Percentiles rank a stretch among this genome's conserved stretches.
Evolutionary conservation across 2,797 vertebrate genomes (phyloP).

Genomic region (Fistularia commersonii): DNA sequence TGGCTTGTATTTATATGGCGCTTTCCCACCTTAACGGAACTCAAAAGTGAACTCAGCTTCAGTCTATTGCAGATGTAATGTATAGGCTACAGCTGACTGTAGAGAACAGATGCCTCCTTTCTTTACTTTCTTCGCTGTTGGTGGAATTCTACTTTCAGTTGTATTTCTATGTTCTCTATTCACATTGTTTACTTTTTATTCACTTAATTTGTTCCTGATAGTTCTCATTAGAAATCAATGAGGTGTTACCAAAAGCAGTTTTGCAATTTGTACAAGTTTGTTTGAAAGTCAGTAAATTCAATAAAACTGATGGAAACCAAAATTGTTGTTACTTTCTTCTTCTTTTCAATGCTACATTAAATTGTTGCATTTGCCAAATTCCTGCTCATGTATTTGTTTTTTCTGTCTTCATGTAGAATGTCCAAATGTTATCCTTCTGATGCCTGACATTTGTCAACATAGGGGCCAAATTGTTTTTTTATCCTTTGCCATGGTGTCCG

Average conservation of each 20-base stretch:
- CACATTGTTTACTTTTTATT: conserved; percentile 63
- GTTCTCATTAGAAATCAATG: conserved; percentile 49
- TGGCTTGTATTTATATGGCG: too few relatives aligned
- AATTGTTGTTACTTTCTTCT: background rate
- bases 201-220: conserved; percentile 72
- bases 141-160: conserved; percentile 44
- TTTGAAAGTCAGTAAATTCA: conserved; percentile 78
- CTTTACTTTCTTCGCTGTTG: conserved; percentile 28
- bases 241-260: conserved; percentile 76
- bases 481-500: too few relatives aligned
- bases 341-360: background rate
- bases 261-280: conserved; percentile 80
- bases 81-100: conserved; percentile 25
- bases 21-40: too few relatives aligned
- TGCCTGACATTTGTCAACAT: too few relatives aligned
- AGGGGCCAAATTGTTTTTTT: too few relatives aligned
- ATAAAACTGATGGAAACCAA: conserved; percentile 75
- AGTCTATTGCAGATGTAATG: conserved; percentile 26
- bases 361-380: too few relatives aligned
- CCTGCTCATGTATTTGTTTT: too few relatives aligned
- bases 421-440: too few relatives aligned
- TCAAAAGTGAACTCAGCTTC: conserved; percentile 17
- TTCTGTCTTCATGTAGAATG: too few relatives aligned
- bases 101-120: conserved; percentile 52
- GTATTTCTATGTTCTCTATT: conserved; percentile 53